Base-by-base conservation (phyloP, 2,113 vertebrate species). In the Cairina moschata region DNA sequence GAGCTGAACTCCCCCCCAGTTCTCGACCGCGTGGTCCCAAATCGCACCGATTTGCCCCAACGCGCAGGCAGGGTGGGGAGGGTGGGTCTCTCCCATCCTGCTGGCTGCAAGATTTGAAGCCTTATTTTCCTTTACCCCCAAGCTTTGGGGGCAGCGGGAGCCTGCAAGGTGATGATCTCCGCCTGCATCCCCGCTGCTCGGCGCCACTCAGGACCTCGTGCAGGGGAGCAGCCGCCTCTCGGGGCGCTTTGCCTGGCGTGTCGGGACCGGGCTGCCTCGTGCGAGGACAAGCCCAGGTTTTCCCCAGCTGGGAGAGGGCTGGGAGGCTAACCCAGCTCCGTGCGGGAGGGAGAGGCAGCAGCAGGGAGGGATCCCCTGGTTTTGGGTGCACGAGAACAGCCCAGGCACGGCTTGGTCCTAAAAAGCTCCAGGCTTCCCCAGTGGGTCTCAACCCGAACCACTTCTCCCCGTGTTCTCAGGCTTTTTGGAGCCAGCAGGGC, bases 1-100 rank as follows among this genome's bases (percentile, higher is more conserved):
- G 3, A 62, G 9, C 42, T 0, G 0, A 42, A 14, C 21, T 62
- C 0, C 67, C 28, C 66, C 0, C 67, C 28, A 1, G 3, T 5
- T 44, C 36, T 1, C 20, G 1, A 34, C 1, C 1, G 1, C 2
- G 25, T 1, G 72, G 13, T 52, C 42, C 75, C 66, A 73, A 29
- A 40, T 65, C 11, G 17, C 8, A 17, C 62, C 31, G 17, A 16
- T 67, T 69, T 31, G 31, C 32, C 52, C 65, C 34, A 26, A 11
- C 67, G 44, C 20, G 6, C 31, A 3, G 0, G 0, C 38, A 15
- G n/a, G 36, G n/a, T 38, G 13, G 18, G 0, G 6, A 69, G 21
- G n/a, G 55, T 60, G 10, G 66, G 22, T 71, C 13, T 74, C 23
- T 79, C 46, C 58, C 42, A 38, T 23, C 79, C 52, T 17, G 1